These are phyloP conservation scores for Lasioglossum villosulum DNA, from an alignment of 2,888 invertebrate genomes.

Conservation along the genomic window DNA sequence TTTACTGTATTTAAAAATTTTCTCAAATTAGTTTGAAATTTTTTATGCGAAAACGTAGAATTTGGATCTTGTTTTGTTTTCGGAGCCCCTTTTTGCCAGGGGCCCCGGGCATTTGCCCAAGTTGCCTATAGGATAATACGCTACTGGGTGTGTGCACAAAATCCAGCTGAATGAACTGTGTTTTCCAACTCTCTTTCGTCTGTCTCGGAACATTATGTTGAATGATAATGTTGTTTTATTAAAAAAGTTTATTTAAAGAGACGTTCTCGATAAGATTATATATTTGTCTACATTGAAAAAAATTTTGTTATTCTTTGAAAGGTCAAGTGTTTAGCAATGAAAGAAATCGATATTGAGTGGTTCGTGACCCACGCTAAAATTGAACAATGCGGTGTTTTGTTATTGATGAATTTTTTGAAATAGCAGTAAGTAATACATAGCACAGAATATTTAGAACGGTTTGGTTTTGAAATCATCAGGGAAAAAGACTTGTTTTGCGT, in stretches of 20 bases:
- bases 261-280: not conserved
- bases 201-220: not conserved
- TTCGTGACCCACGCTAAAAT: not conserved
- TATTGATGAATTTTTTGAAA: not conserved
- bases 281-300: not conserved
- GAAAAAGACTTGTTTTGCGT: not conserved
- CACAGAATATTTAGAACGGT: not conserved
- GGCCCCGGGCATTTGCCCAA: too few relatives aligned
- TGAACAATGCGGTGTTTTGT: not conserved
- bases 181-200: not conserved
- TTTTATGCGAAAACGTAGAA: too few relatives aligned
- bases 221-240: not conserved
- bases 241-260: not conserved
- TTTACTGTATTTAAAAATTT: too few relatives aligned
- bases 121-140: too few relatives aligned
- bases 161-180: not conserved
- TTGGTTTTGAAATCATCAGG: not conserved
- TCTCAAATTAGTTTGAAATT: too few relatives aligned
- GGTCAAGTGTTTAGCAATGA: not conserved
- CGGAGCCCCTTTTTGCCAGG: too few relatives aligned
- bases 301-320: not conserved
- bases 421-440: too few relatives aligned
- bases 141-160: not conserved
- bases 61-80: too few relatives aligned
- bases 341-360: not conserved